Conservation (phyloP, 2,888 invertebrate genomes). For the Allygus modestus region DNA sequence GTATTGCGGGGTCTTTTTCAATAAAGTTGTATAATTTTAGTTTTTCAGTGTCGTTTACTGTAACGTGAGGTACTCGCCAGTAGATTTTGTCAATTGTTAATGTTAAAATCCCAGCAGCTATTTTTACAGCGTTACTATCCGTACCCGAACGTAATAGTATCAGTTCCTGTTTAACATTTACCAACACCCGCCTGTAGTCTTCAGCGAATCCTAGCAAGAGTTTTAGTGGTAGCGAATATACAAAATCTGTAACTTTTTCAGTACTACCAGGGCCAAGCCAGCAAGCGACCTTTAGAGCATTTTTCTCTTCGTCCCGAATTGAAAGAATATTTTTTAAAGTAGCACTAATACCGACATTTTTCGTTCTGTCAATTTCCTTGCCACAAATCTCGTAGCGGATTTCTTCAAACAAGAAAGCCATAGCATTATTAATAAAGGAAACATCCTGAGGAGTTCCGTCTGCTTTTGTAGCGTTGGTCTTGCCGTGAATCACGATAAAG, state of each 20-base stretch:
- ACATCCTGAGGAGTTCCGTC: neutral
- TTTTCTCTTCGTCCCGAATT: neutral
- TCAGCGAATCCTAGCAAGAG: too few relatives aligned
- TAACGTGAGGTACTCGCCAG: conserved; percentile 8
- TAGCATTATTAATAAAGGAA: neutral
- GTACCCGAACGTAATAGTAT: too few relatives aligned
- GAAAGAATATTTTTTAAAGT: neutral
- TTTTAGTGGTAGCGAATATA: too few relatives aligned
- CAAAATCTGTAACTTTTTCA: too few relatives aligned
- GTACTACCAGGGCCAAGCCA: too few relatives aligned
- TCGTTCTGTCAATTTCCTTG: neutral
- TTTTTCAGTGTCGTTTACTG: neutral
- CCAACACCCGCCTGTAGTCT: too few relatives aligned
- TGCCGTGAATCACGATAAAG: neutral
- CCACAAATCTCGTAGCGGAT: conserved; percentile 39
- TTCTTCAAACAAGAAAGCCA: conserved; percentile 13
- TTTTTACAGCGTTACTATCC: too few relatives aligned
- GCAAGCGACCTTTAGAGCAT: too few relatives aligned
- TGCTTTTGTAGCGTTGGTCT: neutral
- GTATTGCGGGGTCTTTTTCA: conserved; percentile 13
- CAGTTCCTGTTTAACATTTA: too few relatives aligned
- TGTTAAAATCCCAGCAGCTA: too few relatives aligned
- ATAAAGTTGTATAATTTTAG: neutral
- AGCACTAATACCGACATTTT: conserved; percentile 39
- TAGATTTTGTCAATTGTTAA: neutral